Conservation (phyloP, 1,140 invertebrate species). For the Calephelis nemesis region DNA sequence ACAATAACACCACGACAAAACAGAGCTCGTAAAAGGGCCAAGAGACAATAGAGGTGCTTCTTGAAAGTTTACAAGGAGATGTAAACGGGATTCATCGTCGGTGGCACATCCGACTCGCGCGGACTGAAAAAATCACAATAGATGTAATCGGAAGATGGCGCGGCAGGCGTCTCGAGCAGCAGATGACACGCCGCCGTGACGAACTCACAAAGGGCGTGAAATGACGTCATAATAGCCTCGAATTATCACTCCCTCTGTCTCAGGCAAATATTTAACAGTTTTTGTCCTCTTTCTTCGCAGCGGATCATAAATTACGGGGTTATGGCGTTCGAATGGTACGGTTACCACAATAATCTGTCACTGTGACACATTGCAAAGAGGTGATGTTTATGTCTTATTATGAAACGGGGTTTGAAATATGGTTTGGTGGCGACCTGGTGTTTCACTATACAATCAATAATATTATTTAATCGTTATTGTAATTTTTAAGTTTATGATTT, state of each 20-base stretch:
- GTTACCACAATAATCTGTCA: slow-evolving; percentile 72
- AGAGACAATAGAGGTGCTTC: slow-evolving; percentile 72
- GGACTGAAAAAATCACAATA: slow-evolving; percentile 75
- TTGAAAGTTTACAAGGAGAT: slow-evolving; percentile 69
- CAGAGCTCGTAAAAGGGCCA: slow-evolving; percentile 72
- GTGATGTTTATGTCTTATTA: slow-evolving; percentile 77
- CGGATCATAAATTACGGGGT: slow-evolving; percentile 74
- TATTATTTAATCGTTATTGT: slow-evolving; percentile 3
- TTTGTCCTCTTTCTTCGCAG: slow-evolving; percentile 71
- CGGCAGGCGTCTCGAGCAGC: slow-evolving; percentile 74
- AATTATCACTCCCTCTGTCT: slow-evolving; percentile 78
- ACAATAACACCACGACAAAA: slow-evolving; percentile 77
- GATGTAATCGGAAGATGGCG: slow-evolving; percentile 76
- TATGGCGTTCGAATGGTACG: slow-evolving; percentile 69
- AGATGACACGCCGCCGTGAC: slow-evolving; percentile 77
- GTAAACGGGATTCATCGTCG: slow-evolving; percentile 74
- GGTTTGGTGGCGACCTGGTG: slow-evolving; percentile 29
- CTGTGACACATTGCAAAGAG: slow-evolving; percentile 71
- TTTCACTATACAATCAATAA: slow-evolving; percentile 4
- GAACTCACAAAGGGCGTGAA: slow-evolving; percentile 76
- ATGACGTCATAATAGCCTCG: slow-evolving; percentile 79
- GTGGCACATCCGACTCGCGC: slow-evolving; percentile 73
- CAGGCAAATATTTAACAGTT: slow-evolving; percentile 79
- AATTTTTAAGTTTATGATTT: background rate
- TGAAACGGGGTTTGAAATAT: slow-evolving; percentile 52